A percentile compares a stretch with the other conserved stretches of the same genome.
phyloP scores from a whole-genome alignment of 2,113 vertebrate genomes.

The Thamnophis sirtalis region DNA sequence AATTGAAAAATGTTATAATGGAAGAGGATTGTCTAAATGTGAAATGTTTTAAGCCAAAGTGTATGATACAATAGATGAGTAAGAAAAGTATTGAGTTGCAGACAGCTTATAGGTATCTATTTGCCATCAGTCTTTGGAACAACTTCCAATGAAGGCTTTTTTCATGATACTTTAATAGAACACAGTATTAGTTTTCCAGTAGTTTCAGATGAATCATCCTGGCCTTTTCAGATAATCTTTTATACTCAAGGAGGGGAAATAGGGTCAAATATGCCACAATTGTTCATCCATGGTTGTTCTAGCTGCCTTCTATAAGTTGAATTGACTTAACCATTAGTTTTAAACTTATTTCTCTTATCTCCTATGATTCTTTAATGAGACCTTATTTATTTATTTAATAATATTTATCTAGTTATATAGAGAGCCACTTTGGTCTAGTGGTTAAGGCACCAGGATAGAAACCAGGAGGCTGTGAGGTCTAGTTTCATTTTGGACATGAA shows the following conservation, averaged over 20 bases:
- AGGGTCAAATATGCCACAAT: background rate
- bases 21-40: background rate
- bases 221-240: background rate
- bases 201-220: background rate
- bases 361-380: background rate
- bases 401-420: background rate
- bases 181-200: background rate
- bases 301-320: background rate
- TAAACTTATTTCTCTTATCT: background rate
- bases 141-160: background rate
- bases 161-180: background rate
- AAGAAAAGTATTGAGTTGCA: background rate
- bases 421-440: background rate
- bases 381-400: background rate
- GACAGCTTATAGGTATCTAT: background rate
- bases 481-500: too few relatives aligned
- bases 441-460: background rate
- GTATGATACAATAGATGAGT: background rate
- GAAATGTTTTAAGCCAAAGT: constrained; percentile 21
- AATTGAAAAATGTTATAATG: constrained; percentile 9
- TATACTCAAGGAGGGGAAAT: background rate
- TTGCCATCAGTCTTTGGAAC: background rate
- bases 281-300: background rate
- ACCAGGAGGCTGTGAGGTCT: too few relatives aligned
- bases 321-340: background rate